phyloP scores from a whole-genome alignment of 2,888 invertebrate species.

The Acheta domesticus region DNA sequence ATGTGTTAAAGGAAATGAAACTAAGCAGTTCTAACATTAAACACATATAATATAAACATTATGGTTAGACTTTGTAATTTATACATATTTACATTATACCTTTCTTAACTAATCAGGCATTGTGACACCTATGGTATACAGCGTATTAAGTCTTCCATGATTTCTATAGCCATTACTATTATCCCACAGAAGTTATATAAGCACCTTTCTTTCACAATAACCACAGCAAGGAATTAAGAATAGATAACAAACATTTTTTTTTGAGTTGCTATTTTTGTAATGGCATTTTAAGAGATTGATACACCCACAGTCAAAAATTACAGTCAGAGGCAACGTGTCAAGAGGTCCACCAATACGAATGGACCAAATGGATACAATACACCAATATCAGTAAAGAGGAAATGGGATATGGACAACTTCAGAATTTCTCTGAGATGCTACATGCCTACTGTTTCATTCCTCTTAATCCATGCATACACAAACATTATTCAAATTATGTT shows the following conservation, averaged over 20 bases:
- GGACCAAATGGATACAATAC: not conserved
- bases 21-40: slow-evolving; percentile 26
- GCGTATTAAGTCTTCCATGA: not conserved
- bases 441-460: not conserved
- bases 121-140: not conserved
- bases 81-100: slow-evolving; percentile 34
- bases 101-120: slow-evolving; percentile 20
- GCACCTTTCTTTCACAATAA: slow-evolving; percentile 20
- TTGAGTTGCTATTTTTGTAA: slow-evolving; percentile 19
- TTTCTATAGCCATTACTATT: not conserved
- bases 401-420: slow-evolving; percentile 10
- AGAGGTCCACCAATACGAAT: not conserved
- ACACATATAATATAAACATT: slow-evolving; percentile 24
- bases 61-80: slow-evolving; percentile 29
- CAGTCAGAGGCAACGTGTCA: not conserved
- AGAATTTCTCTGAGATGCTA: not conserved
- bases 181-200: not conserved
- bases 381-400: not conserved
- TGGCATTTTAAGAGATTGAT: slow-evolving; percentile 4
- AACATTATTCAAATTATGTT: not conserved
- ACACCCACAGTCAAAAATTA: slow-evolving; percentile 20
- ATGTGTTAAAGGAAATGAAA: not conserved
- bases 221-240: slow-evolving; percentile 23
- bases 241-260: slow-evolving; percentile 19
- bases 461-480: not conserved